These are phyloP conservation scores for Stratiomys singularior DNA, from an alignment of 2,888 invertebrate genomes.

Conservation along the genomic window DNA sequence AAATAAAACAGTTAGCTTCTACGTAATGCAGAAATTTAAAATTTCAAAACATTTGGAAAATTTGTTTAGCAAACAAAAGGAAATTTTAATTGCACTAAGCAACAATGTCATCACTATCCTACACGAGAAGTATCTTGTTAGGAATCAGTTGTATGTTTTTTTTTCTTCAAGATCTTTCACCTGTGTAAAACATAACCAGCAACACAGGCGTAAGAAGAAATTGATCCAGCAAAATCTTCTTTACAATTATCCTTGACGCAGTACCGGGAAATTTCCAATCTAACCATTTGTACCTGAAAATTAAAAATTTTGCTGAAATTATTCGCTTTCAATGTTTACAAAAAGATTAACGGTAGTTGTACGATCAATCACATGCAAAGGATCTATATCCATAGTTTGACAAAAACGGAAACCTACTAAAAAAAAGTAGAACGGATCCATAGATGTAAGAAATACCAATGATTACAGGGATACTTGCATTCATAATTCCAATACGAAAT, in stretches of 20 bases:
- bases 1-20: conserved; percentile 39
- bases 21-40: background rate
- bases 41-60: too few relatives aligned
- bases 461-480: too few relatives aligned
- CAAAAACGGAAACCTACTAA: too few relatives aligned
- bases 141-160: too few relatives aligned
- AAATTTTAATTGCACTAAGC: background rate
- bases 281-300: conserved; percentile 79
- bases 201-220: conserved; percentile 79
- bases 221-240: conserved; percentile 81
- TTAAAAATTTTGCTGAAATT: conserved; percentile 12
- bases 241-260: conserved; percentile 70
- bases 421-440: too few relatives aligned
- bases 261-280: conserved; percentile 77
- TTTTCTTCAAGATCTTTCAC: conserved; percentile 65
- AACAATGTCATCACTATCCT: too few relatives aligned
- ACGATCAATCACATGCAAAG: background rate
- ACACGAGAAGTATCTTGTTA: too few relatives aligned
- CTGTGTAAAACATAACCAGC: conserved; percentile 75
- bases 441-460: too few relatives aligned
- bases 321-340: background rate
- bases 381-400: background rate
- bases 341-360: background rate
- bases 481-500: too few relatives aligned
- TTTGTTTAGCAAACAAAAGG: too few relatives aligned